Percentiles rank a stretch among this genome's conserved stretches.
These are phyloP conservation scores for Isotomurus palustris DNA, from an alignment of 2,888 invertebrate species.

Conservation along the genomic window DNA sequence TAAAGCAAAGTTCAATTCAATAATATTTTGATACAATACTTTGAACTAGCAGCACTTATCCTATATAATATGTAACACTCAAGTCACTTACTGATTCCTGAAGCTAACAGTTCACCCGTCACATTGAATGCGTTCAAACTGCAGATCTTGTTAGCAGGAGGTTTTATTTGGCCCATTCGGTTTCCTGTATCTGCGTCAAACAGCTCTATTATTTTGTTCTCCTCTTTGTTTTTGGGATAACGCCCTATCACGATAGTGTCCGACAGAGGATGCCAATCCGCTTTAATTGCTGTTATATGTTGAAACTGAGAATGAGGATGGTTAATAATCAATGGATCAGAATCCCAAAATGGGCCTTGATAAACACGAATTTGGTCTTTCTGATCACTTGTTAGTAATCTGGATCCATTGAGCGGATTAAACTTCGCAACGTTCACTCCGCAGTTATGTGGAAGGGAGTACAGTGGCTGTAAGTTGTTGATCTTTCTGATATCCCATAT, in stretches of 20 bases:
- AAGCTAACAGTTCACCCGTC: slow-evolving; percentile 41
- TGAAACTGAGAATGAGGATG: slow-evolving; percentile 45
- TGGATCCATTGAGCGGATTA: slow-evolving; percentile 32
- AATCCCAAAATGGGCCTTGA: slow-evolving; percentile 35
- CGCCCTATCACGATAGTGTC: slow-evolving; percentile 39
- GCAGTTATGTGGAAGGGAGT: slow-evolving; percentile 13
- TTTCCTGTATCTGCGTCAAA: slow-evolving; percentile 37
- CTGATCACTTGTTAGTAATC: slow-evolving; percentile 43
- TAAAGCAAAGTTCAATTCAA: slow-evolving; percentile 1
- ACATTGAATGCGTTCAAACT: slow-evolving; percentile 37
- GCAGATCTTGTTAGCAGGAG: slow-evolving; percentile 33
- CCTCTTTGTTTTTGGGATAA: slow-evolving; percentile 22
- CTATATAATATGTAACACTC: slow-evolving; percentile 1
- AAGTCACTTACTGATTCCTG: slow-evolving; percentile 36
- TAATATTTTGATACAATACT: neutral
- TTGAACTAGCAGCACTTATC: neutral
- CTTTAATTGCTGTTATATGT: slow-evolving; percentile 35
- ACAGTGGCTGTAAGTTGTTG: slow-evolving; percentile 7
- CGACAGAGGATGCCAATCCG: slow-evolving; percentile 42
- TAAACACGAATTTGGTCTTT: slow-evolving; percentile 39
- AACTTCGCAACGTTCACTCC: slow-evolving; percentile 38
- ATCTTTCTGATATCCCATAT: slow-evolving; percentile 43
- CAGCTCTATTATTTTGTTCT: slow-evolving; percentile 25
- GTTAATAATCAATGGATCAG: slow-evolving; percentile 15
- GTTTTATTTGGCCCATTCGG: slow-evolving; percentile 25